Percentiles rank a stretch among this genome's conserved stretches.
Evolutionary conservation across 1,140 invertebrate species (phyloP).

Genomic region (Bilobella aurantiaca): DNA sequence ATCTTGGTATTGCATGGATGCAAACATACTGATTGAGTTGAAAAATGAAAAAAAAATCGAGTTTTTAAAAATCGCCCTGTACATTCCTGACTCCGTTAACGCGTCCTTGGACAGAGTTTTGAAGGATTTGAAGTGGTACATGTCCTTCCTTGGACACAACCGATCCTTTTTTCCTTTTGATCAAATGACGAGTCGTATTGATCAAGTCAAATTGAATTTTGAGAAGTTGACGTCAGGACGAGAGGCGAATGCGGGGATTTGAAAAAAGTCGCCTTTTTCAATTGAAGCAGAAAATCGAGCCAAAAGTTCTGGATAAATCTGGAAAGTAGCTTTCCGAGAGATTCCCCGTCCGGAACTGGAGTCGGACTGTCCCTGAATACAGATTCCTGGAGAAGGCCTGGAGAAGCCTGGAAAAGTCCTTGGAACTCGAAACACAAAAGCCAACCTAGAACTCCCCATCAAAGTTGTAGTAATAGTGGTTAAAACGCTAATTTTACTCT

Average conservation of each 20-base stretch:
- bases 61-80: no score
- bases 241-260: neutral
- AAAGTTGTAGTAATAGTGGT: neutral
- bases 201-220: constrained; percentile 5
- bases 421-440: neutral
- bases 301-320: neutral
- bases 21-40: no score
- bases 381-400: neutral
- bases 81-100: no score
- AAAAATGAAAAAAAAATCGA: no score
- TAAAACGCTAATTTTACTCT: no score
- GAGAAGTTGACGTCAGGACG: neutral
- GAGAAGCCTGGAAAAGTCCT: neutral
- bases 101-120: no score
- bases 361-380: neutral
- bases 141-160: no score
- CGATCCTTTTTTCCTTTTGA: no score
- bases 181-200: neutral
- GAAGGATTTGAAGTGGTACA: no score
- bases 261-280: neutral
- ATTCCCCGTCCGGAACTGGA: neutral
- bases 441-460: neutral
- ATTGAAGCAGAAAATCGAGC: neutral
- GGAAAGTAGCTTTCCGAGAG: neutral
- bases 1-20: no score